Percentiles rank a stretch among this genome's conserved stretches.
phyloP scores from a whole-genome alignment of 2,888 invertebrate genomes.

The Dryobota labecula region DNA sequence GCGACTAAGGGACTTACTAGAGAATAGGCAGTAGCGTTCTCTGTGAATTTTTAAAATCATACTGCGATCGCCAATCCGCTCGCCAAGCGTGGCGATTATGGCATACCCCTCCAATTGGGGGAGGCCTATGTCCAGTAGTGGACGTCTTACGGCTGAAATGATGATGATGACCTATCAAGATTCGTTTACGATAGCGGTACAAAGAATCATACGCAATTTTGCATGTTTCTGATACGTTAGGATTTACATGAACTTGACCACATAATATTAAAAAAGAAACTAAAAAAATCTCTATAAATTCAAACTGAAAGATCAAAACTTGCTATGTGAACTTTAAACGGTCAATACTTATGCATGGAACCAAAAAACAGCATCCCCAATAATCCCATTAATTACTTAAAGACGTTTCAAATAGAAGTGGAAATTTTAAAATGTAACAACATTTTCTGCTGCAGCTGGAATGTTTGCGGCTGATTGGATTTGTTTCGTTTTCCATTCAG shows the following conservation, averaged over 20 bases:
- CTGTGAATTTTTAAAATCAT: too few species aligned
- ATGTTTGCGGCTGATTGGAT: constrained; percentile 83
- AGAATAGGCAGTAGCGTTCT: too few species aligned
- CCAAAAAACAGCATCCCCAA: constrained; percentile 5
- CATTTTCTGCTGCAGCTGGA: constrained; percentile 69
- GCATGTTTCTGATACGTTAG: not conserved
- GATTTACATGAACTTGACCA: not conserved
- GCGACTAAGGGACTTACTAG: too few species aligned
- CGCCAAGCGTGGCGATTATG: too few species aligned
- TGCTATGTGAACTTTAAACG: not conserved
- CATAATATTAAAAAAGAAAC: not conserved
- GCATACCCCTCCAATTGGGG: too few species aligned
- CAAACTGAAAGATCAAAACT: not conserved
- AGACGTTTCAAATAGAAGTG: constrained; percentile 67
- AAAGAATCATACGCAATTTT: not conserved
- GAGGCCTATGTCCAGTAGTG: too few species aligned
- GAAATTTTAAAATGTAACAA: constrained; percentile 72
- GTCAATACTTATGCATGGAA: not conserved
- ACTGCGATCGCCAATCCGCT: too few species aligned
- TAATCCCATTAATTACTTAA: constrained; percentile 62
- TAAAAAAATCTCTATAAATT: not conserved
- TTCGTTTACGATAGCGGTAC: too few species aligned
- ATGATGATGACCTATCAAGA: too few species aligned
- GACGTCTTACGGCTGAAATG: too few species aligned
- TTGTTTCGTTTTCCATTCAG: constrained; percentile 80